Evolutionary conservation across 2,113 vertebrate species (phyloP).

Genomic region (Cnemophilus loriae): DNA sequence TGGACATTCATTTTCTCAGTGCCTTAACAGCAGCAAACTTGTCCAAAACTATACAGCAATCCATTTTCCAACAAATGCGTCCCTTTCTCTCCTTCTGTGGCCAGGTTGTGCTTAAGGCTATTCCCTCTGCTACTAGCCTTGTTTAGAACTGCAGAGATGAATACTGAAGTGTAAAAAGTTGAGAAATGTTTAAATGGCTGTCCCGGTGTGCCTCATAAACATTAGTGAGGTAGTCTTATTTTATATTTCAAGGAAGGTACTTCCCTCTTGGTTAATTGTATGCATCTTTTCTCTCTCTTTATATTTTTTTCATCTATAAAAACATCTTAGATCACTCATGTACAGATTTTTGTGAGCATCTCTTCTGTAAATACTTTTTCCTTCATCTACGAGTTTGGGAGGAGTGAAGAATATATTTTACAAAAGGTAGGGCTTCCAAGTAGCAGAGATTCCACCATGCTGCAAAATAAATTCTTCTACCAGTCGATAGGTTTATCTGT

Average conservation of each 20-base stretch:
- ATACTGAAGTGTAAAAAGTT: neutral
- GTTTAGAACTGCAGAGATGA: neutral
- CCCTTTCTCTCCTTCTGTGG: neutral
- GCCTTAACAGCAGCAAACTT: neutral
- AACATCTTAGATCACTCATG: neutral
- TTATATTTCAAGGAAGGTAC: neutral
- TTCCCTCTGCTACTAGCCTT: neutral
- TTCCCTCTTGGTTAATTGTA: neutral
- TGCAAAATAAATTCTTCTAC: neutral
- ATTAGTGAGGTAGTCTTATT: neutral
- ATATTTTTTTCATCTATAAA: neutral
- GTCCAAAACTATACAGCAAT: neutral
- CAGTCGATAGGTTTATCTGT: neutral
- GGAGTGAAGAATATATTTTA: neutral
- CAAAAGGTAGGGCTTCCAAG: neutral
- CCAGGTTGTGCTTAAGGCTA: neutral
- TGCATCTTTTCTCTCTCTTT: neutral
- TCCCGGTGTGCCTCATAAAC: neutral
- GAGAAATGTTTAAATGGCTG: neutral
- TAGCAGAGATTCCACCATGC: neutral
- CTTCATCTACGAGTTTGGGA: neutral
- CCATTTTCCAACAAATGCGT: neutral
- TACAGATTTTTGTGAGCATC: neutral
- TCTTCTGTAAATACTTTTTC: neutral
- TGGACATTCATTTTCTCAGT: neutral